Evolutionary conservation across 2,888 invertebrate species (phyloP).

Genomic region (Andrena marginata): DNA sequence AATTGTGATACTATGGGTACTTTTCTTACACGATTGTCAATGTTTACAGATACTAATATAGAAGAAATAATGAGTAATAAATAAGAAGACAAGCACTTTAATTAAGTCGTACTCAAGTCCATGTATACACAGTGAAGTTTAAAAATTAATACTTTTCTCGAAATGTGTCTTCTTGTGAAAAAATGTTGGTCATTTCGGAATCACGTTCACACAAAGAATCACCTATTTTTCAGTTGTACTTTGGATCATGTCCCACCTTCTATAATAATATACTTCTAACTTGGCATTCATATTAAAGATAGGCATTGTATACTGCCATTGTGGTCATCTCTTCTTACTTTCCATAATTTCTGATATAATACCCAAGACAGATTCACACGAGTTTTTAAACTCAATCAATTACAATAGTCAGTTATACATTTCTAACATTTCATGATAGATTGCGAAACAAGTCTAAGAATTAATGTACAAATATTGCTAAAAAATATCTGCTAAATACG

Average conservation of each 20-base stretch:
- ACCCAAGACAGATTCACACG: slow-evolving; percentile 42
- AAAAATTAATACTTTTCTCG: no score
- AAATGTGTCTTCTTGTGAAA: not conserved
- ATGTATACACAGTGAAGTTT: no score
- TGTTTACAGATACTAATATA: no score
- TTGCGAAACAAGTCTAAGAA: slow-evolving; percentile 58
- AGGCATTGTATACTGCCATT: slow-evolving; percentile 13
- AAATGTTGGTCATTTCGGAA: not conserved
- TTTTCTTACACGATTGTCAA: no score
- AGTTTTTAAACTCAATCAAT: slow-evolving; percentile 54
- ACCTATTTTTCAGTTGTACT: not conserved
- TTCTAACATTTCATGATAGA: slow-evolving; percentile 52
- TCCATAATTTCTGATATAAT: slow-evolving; percentile 27
- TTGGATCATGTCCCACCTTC: not conserved
- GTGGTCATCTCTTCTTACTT: slow-evolving; percentile 36
- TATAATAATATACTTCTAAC: slow-evolving; percentile 26
- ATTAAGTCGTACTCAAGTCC: no score
- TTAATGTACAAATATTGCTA: slow-evolving; percentile 67
- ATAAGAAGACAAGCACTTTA: no score
- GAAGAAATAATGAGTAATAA: no score
- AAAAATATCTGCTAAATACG: slow-evolving; percentile 67
- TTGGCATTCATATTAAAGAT: slow-evolving; percentile 4
- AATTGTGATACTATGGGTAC: no score
- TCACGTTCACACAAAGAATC: not conserved
- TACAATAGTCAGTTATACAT: slow-evolving; percentile 39